phyloP scores from a whole-genome alignment of 1,140 invertebrate genomes.

The Pseudomyrmex concolor region DNA sequence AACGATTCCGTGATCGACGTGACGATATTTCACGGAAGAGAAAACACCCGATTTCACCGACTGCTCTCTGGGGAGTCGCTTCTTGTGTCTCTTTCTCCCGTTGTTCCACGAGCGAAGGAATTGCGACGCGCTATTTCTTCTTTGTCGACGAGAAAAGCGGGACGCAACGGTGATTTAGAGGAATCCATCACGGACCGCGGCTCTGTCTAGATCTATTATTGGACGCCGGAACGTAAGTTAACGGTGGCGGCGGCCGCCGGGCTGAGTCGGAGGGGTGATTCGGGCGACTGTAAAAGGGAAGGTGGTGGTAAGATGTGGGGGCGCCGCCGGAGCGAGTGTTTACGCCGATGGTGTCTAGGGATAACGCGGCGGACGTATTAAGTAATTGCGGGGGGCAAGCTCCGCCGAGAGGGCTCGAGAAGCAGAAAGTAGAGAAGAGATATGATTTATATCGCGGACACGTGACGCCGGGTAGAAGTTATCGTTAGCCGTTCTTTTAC shows the following conservation, averaged over 20 bases:
- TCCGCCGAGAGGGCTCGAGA: conserved; percentile 19
- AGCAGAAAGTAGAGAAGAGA: conserved; percentile 45
- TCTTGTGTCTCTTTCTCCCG: neutral
- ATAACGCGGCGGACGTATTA: conserved; percentile 80
- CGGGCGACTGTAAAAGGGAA: neutral
- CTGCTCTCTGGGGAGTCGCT: neutral
- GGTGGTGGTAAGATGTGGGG: neutral
- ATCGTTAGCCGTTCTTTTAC: conserved; percentile 79
- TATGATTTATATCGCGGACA: conserved; percentile 83
- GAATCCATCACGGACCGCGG: conserved; percentile 68
- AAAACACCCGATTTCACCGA: neutral
- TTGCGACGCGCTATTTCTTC: conserved; percentile 20
- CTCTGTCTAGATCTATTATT: conserved; percentile 75
- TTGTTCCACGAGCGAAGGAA: neutral
- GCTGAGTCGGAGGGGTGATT: conserved; percentile 56
- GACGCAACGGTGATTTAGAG: conserved; percentile 68
- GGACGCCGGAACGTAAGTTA: conserved; percentile 71
- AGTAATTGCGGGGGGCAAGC: conserved; percentile 79
- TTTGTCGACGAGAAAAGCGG: conserved; percentile 32
- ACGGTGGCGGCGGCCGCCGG: conserved; percentile 38
- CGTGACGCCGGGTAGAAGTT: conserved; percentile 81
- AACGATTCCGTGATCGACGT: neutral
- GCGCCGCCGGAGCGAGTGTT: conserved; percentile 24
- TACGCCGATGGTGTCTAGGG: conserved; percentile 73
- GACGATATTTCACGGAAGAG: neutral